Percentiles rank a stretch among this genome's conserved stretches.
phyloP scores from a whole-genome alignment of 2,797 vertebrate species.

The Lacerta viridis region DNA sequence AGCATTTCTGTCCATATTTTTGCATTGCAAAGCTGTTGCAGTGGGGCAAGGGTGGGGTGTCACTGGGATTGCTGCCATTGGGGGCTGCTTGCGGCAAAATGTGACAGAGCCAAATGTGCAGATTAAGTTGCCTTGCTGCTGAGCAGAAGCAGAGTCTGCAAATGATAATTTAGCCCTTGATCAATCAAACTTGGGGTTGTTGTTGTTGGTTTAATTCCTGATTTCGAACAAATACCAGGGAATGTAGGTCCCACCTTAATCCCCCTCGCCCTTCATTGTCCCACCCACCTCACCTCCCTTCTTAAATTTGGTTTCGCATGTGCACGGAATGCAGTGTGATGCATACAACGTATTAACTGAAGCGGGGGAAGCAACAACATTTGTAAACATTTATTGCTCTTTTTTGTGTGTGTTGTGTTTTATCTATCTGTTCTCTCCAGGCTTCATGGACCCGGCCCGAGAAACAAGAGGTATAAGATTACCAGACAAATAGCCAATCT shows the following conservation, averaged over 20 bases:
- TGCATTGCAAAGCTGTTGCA: background rate
- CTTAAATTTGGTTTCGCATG: slow-evolving; percentile 75
- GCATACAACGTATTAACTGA: slow-evolving; percentile 61
- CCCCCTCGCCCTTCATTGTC: slow-evolving; percentile 24
- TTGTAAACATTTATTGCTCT: slow-evolving; percentile 89
- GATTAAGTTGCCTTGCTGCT: background rate
- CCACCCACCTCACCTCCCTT: background rate
- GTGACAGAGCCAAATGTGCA: background rate
- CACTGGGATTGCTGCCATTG: background rate
- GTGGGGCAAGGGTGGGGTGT: background rate
- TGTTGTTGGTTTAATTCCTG: background rate
- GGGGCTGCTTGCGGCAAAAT: slow-evolving; percentile 5
- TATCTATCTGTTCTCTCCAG: slow-evolving; percentile 95
- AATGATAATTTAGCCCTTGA: slow-evolving; percentile 8
- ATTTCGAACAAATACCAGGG: slow-evolving; percentile 24
- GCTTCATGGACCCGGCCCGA: slow-evolving; percentile 99
- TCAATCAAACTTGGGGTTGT: background rate
- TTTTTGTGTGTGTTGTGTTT: slow-evolving; percentile 81
- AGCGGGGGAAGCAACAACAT: slow-evolving; percentile 63
- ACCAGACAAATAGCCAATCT: slow-evolving; percentile 86
- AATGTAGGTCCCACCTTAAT: slow-evolving; percentile 25
- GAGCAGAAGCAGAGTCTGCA: background rate
- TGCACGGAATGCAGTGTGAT: slow-evolving; percentile 78
- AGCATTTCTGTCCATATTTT: background rate
- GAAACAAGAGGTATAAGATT: slow-evolving; percentile 98